Base-by-base conservation (phyloP, 92 coral and sea anemone species). In the Montipora capitata region DNA sequence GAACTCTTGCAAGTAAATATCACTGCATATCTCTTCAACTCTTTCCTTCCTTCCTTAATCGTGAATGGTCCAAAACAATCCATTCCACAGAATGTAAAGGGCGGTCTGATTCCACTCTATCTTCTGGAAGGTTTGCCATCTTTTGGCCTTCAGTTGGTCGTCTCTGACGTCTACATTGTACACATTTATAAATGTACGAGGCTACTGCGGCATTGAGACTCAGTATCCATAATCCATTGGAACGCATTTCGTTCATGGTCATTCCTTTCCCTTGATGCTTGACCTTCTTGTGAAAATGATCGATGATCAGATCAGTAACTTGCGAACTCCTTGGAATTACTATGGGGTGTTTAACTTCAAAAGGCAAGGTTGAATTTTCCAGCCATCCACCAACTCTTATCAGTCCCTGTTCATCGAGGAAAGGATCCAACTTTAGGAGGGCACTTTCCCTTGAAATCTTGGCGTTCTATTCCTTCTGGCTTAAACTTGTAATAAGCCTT, bases 361-460 rank as follows among this genome's bases (percentile, higher is more conserved):
- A 51, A 51, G 57, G 57, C 11, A 51, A 51, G 57, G 57, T 51
- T 7, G 57, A 51, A 2, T 51, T 51, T 51, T 11, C 57, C 57
- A 51, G 57, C 57, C 57, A 0, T 43, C 88, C 82, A 65, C 81
- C 88, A 74, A 84, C 88, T 64, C 88, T 84, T 9, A 84, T n/a
- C 12, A 51, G 56, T 49, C 56, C 56, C 35, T 64, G 68, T 74
- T 81, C 45, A 85, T 9, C 44, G 2, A 49, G 1, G 56, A 49
- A 49, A 49, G 57, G 57, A 11, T 51, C 57, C 57, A 51, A 51
- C 57, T 20, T 73, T 3, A 52, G 18, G 72, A 83, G 78, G 39
- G 61, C 56, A 42, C 87, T 56, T 54, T 72, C 27, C 64, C 18
- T 74, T 35, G 78, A 1, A 49, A 84, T 40, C 59, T 41, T 74